Evolutionary conservation across 1,140 invertebrate genomes (phyloP).

Genomic region (Triops cancriformis): DNA sequence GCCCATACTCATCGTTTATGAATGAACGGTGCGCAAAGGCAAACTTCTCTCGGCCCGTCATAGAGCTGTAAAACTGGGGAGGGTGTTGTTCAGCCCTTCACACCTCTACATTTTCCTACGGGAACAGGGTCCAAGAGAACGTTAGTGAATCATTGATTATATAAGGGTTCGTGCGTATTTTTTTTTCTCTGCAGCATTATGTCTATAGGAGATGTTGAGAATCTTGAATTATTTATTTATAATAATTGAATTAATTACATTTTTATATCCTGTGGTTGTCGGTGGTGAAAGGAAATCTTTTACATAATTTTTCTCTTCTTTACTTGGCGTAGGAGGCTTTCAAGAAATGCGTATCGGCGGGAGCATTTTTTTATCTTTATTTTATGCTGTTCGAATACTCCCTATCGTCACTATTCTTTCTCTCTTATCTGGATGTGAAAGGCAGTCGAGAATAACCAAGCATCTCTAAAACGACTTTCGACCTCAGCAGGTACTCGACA

Average conservation of each 20-base stretch:
- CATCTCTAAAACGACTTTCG: not conserved
- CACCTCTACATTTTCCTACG: not conserved
- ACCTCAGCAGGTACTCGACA: slow-evolving; percentile 4
- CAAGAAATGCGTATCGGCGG: not conserved
- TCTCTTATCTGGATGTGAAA: not conserved
- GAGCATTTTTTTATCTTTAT: not conserved
- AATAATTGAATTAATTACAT: too few species aligned
- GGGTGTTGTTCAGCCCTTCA: not conserved
- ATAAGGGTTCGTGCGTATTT: not conserved
- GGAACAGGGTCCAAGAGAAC: not conserved
- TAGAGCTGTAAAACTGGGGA: not conserved
- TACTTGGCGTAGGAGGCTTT: not conserved
- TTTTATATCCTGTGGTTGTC: too few species aligned
- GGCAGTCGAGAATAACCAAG: not conserved
- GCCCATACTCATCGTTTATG: not conserved
- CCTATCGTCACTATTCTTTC: not conserved
- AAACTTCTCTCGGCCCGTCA: not conserved
- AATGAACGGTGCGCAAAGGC: not conserved
- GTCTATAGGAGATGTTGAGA: too few species aligned
- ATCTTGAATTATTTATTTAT: too few species aligned
- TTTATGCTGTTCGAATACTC: not conserved
- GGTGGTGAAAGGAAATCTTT: too few species aligned
- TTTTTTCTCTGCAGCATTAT: not conserved
- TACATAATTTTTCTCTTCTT: too few species aligned
- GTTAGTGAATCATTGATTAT: not conserved